phyloP scores from a whole-genome alignment of 2,888 invertebrate genomes.

The Steinernema carpocapsae region DNA sequence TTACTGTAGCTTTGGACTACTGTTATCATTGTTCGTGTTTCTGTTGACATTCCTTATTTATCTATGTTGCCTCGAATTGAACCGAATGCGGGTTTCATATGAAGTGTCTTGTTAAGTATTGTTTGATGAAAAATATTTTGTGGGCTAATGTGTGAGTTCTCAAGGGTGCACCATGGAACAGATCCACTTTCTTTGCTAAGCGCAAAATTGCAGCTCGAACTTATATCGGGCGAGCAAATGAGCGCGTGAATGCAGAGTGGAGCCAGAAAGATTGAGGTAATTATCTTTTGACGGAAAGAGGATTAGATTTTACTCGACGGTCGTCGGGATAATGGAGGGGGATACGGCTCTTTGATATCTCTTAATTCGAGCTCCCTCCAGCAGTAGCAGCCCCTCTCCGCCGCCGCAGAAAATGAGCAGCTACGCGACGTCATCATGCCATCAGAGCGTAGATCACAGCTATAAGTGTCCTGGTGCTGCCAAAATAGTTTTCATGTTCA shows the following conservation, averaged over 20 bases:
- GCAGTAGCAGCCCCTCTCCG: neutral
- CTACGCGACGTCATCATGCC: neutral
- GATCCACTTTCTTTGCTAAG: neutral
- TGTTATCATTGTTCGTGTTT: too few species aligned
- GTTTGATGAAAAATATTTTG: too few species aligned
- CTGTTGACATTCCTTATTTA: too few species aligned
- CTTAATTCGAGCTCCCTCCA: conserved; percentile 25
- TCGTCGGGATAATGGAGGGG: conserved; percentile 24
- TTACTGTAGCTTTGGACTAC: too few species aligned
- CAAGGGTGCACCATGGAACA: too few species aligned
- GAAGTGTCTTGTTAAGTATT: too few species aligned
- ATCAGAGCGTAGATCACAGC: neutral
- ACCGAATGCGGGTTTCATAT: too few species aligned
- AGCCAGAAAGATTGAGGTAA: conserved; percentile 30
- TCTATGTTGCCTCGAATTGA: too few species aligned
- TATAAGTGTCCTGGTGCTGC: neutral
- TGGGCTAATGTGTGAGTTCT: too few species aligned
- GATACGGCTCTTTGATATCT: conserved; percentile 27
- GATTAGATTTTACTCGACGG: conserved; percentile 29
- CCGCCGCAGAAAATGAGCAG: neutral
- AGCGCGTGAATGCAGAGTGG: conserved; percentile 24
- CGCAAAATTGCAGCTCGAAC: conserved; percentile 3
- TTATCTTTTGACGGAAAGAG: conserved; percentile 32
- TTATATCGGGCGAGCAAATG: conserved; percentile 24
- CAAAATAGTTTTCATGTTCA: neutral